Evolutionary conservation across 2,888 invertebrate species (phyloP).

Genomic region (Galerucella nymphaeae): DNA sequence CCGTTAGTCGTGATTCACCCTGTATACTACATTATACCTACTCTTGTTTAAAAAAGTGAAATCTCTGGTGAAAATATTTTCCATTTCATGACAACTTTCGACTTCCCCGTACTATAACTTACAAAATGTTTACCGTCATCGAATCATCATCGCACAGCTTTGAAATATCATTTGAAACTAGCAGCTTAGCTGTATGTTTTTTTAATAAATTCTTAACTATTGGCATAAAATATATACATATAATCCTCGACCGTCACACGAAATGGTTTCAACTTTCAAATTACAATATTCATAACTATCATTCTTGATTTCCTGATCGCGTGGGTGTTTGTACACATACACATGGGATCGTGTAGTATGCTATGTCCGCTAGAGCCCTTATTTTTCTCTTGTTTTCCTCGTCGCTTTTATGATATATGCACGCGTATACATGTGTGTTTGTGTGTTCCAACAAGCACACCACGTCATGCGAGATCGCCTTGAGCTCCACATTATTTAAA

Average conservation of each 20-base stretch:
- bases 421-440: constrained; percentile 52
- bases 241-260: not conserved
- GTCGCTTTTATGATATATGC: constrained; percentile 50
- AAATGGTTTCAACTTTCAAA: constrained; percentile 9
- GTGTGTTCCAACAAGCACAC: constrained; percentile 49
- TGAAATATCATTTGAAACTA: not conserved
- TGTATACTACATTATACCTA: no score
- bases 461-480: constrained; percentile 48
- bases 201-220: not conserved
- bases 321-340: constrained; percentile 57
- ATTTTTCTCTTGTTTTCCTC: constrained; percentile 44
- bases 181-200: no score
- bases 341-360: constrained; percentile 28
- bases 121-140: no score
- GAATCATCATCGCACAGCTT: no score
- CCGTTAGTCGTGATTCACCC: no score
- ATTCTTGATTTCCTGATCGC: constrained; percentile 48
- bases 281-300: constrained; percentile 20
- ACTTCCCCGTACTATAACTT: no score
- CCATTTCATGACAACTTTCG: no score
- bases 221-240: not conserved
- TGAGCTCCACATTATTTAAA: constrained; percentile 47
- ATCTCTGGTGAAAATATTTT: no score
- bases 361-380: constrained; percentile 47
- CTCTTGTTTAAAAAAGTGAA: no score